Conservation (phyloP, 2,888 invertebrate genomes). For the Elysia crispata region DNA sequence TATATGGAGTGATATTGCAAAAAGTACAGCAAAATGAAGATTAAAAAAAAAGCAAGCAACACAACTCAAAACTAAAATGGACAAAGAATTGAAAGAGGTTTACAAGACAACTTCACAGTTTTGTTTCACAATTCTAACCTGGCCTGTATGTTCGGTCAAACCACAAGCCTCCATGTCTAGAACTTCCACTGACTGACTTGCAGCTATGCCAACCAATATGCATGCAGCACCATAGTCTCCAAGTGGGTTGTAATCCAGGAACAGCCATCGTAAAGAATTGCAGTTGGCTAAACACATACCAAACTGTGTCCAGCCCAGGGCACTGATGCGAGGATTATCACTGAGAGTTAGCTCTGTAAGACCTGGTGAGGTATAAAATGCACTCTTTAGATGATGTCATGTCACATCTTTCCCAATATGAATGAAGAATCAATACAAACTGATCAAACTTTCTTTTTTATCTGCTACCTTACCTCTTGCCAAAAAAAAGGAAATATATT, state of each 20-base stretch:
- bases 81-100: too few species aligned
- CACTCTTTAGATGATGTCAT: background rate
- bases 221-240: conserved; percentile 69
- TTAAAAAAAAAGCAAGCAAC: too few species aligned
- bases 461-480: too few species aligned
- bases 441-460: too few species aligned
- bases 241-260: conserved; percentile 71
- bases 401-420: background rate
- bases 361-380: conserved; percentile 55
- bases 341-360: conserved; percentile 70
- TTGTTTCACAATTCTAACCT: conserved; percentile 57
- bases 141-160: conserved; percentile 66
- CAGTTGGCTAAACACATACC: conserved; percentile 68
- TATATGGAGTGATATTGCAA: too few species aligned
- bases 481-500: too few species aligned
- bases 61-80: too few species aligned
- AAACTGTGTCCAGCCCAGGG: conserved; percentile 68
- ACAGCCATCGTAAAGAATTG: conserved; percentile 60
- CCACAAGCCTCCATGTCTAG: conserved; percentile 71
- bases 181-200: conserved; percentile 63
- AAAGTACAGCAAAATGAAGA: too few species aligned
- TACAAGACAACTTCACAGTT: too few species aligned
- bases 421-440: background rate
- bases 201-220: conserved; percentile 66
- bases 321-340: conserved; percentile 67